Evolutionary conservation across 37 sponge, comb jelly and placozoan species (phyloP), one percentile per base, ranked within the genome.

Genomic region (Ephydatia muelleri): DNA sequence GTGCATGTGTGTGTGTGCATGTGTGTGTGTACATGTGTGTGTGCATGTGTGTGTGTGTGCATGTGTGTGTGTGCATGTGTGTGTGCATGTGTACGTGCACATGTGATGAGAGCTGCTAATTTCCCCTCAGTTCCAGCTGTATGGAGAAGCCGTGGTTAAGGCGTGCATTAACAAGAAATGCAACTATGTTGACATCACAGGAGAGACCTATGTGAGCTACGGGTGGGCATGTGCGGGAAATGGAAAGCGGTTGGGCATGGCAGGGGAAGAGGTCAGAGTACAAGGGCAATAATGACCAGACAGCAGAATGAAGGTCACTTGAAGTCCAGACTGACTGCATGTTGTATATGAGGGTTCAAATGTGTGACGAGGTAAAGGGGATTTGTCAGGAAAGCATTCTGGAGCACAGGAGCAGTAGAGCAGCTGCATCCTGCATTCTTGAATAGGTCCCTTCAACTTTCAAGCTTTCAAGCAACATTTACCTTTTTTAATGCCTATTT

Each of bases 151-250:
- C n/a, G 91, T 97, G 16, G 88, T 97, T 31, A 90, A 84, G 79
- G 93, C 87, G 6, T 94, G 95, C 76, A 78, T 97, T 29, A 88
- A 33, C 25, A 70, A 81, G 72, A 88, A 91, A 40, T 90, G 91
- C 72, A 80, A 97, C 86, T 94, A 97, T 73, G 83, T 97, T 5
- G 97, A 97, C 75, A 91, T 97, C 67, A 91, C 93, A 81, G 97
- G 97, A 34, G 97, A 97, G 73, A 85, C 94, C 5, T 89, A 87
- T 73, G 95, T 97, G 67, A 89, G 93, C 83, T 5, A 70, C 9
- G n/a, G 2, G 9, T 64, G 73, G 11, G 65, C 49, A 83, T 29
- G 0, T 13, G 47, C 65, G 28, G 9, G 21, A 16, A 82, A 43
- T 11, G 4, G 47, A 43, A 43, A 8, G 47, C 6, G 47, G 8